Evolutionary conservation across 1,140 invertebrate genomes (phyloP).

Genomic region (Bemisia tabaci): DNA sequence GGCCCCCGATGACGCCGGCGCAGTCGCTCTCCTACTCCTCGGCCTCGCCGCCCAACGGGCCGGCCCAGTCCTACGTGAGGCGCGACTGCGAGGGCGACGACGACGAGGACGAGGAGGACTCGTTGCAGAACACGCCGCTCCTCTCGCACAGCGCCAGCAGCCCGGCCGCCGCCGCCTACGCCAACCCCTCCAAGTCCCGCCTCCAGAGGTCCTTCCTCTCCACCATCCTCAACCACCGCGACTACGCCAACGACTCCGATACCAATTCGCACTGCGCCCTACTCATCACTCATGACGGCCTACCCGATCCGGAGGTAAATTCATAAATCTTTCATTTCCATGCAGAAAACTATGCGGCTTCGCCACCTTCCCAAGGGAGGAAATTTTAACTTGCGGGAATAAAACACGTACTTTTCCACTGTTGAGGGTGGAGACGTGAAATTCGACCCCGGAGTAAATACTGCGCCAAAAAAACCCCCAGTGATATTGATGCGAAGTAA

Average conservation of each 20-base stretch:
- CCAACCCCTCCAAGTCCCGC: background rate
- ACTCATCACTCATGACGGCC: slow-evolving; percentile 33
- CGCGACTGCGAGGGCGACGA: background rate
- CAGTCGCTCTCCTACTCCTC: background rate
- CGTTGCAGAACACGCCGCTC: slow-evolving; percentile 2
- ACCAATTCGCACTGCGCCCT: slow-evolving; percentile 48
- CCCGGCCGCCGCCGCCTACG: background rate
- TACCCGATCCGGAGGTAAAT: background rate
- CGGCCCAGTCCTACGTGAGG: background rate
- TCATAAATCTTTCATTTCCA: too few relatives aligned
- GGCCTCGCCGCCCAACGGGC: background rate
- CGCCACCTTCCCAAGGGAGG: too few relatives aligned
- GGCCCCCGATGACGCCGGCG: too few relatives aligned
- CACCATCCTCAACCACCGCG: slow-evolving; percentile 19
- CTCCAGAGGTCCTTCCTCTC: slow-evolving; percentile 12
- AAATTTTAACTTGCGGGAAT: too few relatives aligned
- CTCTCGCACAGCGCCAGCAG: slow-evolving; percentile 7
- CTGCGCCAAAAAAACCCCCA: too few relatives aligned
- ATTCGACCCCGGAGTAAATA: too few relatives aligned
- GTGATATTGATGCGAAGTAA: too few relatives aligned
- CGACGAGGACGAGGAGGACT: slow-evolving; percentile 1
- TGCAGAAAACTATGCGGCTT: too few relatives aligned
- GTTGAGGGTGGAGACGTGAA: too few relatives aligned
- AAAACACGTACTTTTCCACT: too few relatives aligned
- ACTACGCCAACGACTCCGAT: slow-evolving; percentile 43